Base-by-base conservation (phyloP, 2,113 vertebrate genomes). In the Thamnophis sirtalis region DNA sequence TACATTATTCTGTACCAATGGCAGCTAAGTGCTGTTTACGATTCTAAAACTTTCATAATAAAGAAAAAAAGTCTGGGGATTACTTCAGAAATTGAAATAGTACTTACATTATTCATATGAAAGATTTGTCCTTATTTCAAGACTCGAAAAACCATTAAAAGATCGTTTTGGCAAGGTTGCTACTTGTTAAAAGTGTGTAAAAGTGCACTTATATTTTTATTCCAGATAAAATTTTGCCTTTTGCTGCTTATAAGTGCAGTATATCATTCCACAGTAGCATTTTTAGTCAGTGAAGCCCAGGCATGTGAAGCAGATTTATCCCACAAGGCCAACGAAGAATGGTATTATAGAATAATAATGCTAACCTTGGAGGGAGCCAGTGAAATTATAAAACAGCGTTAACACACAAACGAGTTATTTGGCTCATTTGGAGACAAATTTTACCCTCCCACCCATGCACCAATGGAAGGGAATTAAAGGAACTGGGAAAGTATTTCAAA, bases 11-110 rank as follows among this genome's bases (percentile, higher is more conserved):
- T 93, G 90, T 50, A 95, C 92, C 92, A 94, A 91, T 86, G 92
- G 95, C 91, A 97, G 95, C 93, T 95, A 94, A 85, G 89, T 93
- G 90, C 94, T 95, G 93, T 92, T 97, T 95, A 96, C 94, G 94
- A 95, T 96, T 96, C 91, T 94, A 38, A 93, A 95, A 96, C 96
- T 97, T 96, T 91, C 91, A 88, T 80, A 94, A 93, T 87, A 93
- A 95, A 94, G 93, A 95, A 96, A 43, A 80, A 93, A 94, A 92
- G 93, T 94, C 93, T 93, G 90, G 91, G 85, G 94, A 96, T 89
- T 96, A 93, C 93, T 95, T 53, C 43, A 95, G 93, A 96, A 96
- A 95, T 73, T 94, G 88, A 86, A 93, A 49, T 91, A 94, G 92
- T 95, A 92, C 80, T 92, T 43, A 0, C 85, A 86, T 43, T 93